phyloP scores from a whole-genome alignment of 1,140 invertebrate genomes.

The Heliothis virescens region DNA sequence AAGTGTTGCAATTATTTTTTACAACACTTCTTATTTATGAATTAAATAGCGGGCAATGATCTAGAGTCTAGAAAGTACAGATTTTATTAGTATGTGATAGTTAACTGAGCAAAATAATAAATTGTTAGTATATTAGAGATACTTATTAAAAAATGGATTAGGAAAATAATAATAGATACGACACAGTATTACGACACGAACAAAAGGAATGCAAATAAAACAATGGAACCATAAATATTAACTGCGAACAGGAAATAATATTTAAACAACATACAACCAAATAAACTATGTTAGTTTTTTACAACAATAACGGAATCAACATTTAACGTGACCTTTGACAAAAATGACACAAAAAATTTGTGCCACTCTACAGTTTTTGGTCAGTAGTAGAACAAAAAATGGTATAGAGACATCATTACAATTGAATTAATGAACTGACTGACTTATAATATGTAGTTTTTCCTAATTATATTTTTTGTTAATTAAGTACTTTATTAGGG shows the following conservation, averaged over 20 bases:
- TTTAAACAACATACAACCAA: conserved; percentile 9
- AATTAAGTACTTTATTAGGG: background rate
- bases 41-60: background rate
- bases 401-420: background rate
- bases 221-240: conserved; percentile 9
- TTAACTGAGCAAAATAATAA: background rate
- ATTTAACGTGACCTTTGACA: conserved; percentile 17
- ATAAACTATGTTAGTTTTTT: conserved; percentile 32
- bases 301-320: conserved; percentile 29
- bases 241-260: conserved; percentile 13
- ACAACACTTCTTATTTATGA: background rate
- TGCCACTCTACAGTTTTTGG: background rate
- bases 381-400: conserved; percentile 1
- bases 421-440: conserved; percentile 11
- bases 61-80: background rate
- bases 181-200: background rate
- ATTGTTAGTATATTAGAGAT: too few relatives aligned
- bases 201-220: background rate
- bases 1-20: conserved; percentile 17
- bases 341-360: conserved; percentile 11
- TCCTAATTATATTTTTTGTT: background rate
- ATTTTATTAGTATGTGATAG: background rate
- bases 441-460: background rate
- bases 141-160: too few relatives aligned
- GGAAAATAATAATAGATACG: too few relatives aligned